A percentile compares a stretch with the other conserved stretches of the same genome.
phyloP scores from a whole-genome alignment of 1,140 invertebrate genomes.

The Meloidogyne floridensis region DNA sequence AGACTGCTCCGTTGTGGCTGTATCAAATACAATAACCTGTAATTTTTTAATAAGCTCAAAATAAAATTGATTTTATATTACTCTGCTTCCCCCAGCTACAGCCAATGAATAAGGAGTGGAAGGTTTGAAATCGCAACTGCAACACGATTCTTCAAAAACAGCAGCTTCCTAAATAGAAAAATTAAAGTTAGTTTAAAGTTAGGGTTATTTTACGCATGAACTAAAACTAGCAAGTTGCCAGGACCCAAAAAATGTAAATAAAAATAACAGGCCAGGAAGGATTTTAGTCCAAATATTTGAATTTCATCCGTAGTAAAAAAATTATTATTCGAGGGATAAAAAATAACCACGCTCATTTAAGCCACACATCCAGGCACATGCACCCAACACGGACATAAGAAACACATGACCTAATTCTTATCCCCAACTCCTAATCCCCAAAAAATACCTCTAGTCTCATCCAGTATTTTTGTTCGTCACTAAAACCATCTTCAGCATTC shows the following conservation, averaged over 20 bases:
- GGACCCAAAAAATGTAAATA: no score
- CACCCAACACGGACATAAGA: no score
- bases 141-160: conserved; percentile 61
- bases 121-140: conserved; percentile 51
- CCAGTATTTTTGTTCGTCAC: conserved; percentile 57
- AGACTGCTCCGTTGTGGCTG: conserved; percentile 50
- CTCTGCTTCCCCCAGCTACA: conserved; percentile 44
- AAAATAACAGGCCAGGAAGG: background rate
- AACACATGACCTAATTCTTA: no score
- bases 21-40: conserved; percentile 47
- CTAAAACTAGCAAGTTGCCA: no score
- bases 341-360: background rate
- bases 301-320: no score
- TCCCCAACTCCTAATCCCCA: no score
- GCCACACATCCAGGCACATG: no score
- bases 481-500: conserved; percentile 33
- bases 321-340: background rate
- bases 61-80: conserved; percentile 19
- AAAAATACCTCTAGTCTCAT: conserved; percentile 51
- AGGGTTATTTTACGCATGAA: no score
- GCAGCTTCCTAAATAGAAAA: conserved; percentile 50
- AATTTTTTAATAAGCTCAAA: background rate
- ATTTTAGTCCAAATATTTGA: no score
- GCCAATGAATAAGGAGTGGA: conserved; percentile 51
- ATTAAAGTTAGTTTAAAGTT: no score